Conservation (phyloP, 2,113 vertebrate genomes). For the Tragelaphus scriptus region DNA sequence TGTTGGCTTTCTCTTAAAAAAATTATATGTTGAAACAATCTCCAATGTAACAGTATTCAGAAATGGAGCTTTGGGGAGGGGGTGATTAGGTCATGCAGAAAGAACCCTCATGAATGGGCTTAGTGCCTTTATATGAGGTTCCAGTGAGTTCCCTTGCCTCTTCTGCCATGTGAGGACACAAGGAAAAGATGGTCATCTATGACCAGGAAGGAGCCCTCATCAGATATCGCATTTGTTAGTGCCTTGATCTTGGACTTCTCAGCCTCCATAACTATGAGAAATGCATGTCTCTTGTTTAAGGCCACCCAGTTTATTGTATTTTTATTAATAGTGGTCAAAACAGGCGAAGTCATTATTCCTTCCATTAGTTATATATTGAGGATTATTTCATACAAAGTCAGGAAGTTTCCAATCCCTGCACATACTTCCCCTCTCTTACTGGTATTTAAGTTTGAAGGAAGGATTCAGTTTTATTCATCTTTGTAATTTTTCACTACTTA, state of each 20-base stretch:
- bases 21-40: not conserved
- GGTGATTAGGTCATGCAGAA: not conserved
- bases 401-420: not conserved
- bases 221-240: not conserved
- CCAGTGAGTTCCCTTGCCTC: not conserved
- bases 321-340: not conserved
- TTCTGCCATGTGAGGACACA: not conserved
- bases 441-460: not conserved
- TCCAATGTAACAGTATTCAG: not conserved
- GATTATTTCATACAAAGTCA: not conserved
- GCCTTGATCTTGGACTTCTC: not conserved
- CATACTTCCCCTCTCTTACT: not conserved
- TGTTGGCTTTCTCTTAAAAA: not conserved
- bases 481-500: not conserved
- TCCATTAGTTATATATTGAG: not conserved
- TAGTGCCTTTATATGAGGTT: not conserved
- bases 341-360: not conserved
- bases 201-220: not conserved
- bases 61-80: not conserved
- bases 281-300: not conserved
- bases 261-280: not conserved
- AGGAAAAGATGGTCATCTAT: not conserved
- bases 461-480: not conserved
- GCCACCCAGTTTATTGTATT: not conserved
- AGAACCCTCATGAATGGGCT: not conserved